Percentiles rank a stretch among this genome's conserved stretches.
phyloP scores from a whole-genome alignment of 2,113 vertebrate genomes.

The Plecotus auritus region DNA sequence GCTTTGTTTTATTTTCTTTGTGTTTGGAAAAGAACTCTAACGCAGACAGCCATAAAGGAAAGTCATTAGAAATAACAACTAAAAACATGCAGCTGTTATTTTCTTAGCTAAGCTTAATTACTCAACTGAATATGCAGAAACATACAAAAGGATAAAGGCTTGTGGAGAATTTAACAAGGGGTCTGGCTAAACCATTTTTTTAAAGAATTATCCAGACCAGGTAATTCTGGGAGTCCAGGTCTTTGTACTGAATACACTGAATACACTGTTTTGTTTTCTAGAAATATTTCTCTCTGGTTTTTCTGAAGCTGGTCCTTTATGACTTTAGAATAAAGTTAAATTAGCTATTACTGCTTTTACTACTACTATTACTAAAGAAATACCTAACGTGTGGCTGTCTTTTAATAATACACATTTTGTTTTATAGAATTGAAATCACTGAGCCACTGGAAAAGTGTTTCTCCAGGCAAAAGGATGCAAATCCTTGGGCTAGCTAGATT shows the following conservation, averaged over 20 bases:
- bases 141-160: background rate
- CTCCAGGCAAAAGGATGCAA: background rate
- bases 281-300: background rate
- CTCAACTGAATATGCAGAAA: background rate
- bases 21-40: slow-evolving; percentile 36
- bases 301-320: background rate
- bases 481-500: background rate
- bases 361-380: background rate
- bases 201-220: background rate
- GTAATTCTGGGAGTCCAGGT: background rate
- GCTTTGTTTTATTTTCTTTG: slow-evolving; percentile 20
- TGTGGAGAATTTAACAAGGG: background rate
- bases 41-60: background rate
- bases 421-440: background rate
- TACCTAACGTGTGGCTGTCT: background rate
- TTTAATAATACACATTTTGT: background rate
- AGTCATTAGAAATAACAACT: slow-evolving; percentile 8
- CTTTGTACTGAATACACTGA: slow-evolving; percentile 6
- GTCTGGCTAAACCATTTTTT: background rate
- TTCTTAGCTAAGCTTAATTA: background rate
- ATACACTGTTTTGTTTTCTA: background rate
- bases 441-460: background rate
- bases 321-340: background rate
- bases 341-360: background rate
- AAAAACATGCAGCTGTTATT: background rate